phyloP scores from a whole-genome alignment of 2,888 invertebrate species.

The Crematogaster levior region DNA sequence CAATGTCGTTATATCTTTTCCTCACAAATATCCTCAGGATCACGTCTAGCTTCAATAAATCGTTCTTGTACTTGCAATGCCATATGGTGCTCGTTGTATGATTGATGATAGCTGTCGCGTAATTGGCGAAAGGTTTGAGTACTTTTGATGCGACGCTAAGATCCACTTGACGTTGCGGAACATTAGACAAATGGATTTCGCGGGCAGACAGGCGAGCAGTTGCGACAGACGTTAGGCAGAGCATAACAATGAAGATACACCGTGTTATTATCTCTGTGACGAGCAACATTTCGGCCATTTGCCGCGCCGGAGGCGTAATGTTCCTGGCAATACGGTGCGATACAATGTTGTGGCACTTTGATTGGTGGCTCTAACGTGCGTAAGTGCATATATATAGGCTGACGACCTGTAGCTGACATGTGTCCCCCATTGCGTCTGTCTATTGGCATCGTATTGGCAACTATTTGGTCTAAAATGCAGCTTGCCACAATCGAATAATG shows the following conservation, averaged over 20 bases:
- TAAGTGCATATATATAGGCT: conserved; percentile 42
- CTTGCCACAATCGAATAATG: background rate
- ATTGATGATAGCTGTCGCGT: conserved; percentile 43
- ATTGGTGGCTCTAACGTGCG: conserved; percentile 65
- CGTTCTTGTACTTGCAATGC: background rate
- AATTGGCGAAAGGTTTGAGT: conserved; percentile 44
- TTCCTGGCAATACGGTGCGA: conserved; percentile 65
- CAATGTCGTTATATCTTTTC: conserved; percentile 10
- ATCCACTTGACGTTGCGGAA: conserved; percentile 16
- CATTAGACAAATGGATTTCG: conserved; percentile 33
- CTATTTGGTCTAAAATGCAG: conserved; percentile 60
- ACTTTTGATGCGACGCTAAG: conserved; percentile 34
- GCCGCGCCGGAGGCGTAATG: conserved; percentile 59
- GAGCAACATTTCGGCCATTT: conserved; percentile 66
- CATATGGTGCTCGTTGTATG: conserved; percentile 6
- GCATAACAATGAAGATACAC: conserved; percentile 23
- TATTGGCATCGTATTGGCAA: conserved; percentile 65
- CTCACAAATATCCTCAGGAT: conserved; percentile 9
- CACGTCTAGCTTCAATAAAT: conserved; percentile 20
- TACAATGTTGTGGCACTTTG: conserved; percentile 65
- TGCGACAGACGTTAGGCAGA: conserved; percentile 18
- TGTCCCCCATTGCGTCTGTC: conserved; percentile 55
- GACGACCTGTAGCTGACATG: conserved; percentile 70
- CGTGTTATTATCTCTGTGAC: conserved; percentile 43
- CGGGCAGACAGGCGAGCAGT: background rate